Conservation (phyloP, 2,797 vertebrate species). For the Hemitrygon akajei region DNA sequence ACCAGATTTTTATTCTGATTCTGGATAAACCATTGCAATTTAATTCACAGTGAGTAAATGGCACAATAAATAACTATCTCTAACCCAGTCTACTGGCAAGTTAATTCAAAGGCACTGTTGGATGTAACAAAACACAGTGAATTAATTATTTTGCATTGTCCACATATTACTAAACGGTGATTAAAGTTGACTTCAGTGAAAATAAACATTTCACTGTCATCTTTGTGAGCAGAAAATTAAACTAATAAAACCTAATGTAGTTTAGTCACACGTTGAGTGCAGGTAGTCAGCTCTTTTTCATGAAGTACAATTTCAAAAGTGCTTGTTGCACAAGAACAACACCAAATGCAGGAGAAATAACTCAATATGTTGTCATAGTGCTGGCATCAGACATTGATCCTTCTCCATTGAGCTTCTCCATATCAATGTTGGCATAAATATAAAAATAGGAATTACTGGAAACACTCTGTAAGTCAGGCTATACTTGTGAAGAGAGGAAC, state of each 20-base stretch:
- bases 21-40: not conserved
- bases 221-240: not conserved
- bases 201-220: not conserved
- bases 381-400: no score
- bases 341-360: not conserved
- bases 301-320: not conserved
- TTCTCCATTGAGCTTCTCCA: not conserved
- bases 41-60: not conserved
- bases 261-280: not conserved
- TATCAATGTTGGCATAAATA: no score
- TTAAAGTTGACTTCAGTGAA: not conserved
- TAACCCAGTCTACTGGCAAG: not conserved
- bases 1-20: no score
- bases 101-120: not conserved
- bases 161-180: no score
- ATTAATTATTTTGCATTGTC: no score
- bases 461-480: no score
- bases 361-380: not conserved
- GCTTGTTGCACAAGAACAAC: not conserved
- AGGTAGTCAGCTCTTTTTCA: not conserved
- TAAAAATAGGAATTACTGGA: no score
- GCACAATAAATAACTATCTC: not conserved
- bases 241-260: not conserved
- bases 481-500: no score
- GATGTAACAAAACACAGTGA: no score